phyloP scores from a whole-genome alignment of 2,797 vertebrate genomes.

The Tragopan temminckii region DNA sequence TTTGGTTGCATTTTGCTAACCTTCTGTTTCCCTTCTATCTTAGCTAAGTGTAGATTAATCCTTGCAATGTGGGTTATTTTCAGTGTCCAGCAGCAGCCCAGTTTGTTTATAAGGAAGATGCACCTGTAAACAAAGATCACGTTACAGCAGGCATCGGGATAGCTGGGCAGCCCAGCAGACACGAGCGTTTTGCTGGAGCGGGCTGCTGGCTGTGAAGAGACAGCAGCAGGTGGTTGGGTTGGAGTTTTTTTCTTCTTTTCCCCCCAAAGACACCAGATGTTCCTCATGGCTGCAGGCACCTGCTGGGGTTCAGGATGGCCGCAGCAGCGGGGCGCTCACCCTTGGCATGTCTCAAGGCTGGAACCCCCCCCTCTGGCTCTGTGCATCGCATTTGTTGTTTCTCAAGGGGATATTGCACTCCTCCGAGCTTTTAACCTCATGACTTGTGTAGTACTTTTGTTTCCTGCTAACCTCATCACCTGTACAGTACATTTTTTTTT shows the following conservation, averaged over 20 bases:
- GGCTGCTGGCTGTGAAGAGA: not conserved
- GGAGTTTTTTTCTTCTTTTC: not conserved
- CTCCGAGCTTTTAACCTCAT: constrained; percentile 73
- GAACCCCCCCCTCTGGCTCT: constrained; percentile 21
- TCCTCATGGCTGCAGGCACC: not conserved
- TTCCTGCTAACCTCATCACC: constrained; percentile 65
- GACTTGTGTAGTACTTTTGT: constrained; percentile 69
- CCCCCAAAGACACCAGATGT: not conserved
- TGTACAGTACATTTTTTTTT: constrained; percentile 67
- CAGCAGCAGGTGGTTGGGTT: not conserved
- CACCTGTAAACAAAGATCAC: not conserved
- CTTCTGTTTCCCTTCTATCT: not conserved
- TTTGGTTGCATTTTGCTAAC: not conserved
- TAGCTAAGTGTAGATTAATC: constrained; percentile 23
- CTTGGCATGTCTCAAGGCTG: constrained; percentile 55
- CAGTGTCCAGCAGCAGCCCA: not conserved
- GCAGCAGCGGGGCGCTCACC: constrained; percentile 3
- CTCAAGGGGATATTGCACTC: constrained; percentile 67
- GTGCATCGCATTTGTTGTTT: constrained; percentile 46
- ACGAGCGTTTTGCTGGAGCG: not conserved
- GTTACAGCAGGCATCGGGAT: not conserved
- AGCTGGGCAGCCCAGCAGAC: not conserved
- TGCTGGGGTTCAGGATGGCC: not conserved
- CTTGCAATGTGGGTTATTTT: not conserved
- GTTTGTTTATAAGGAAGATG: not conserved